These are phyloP conservation scores for Notolabrus celidotus DNA, from an alignment of 2,797 vertebrate genomes.

Conservation along the genomic window DNA sequence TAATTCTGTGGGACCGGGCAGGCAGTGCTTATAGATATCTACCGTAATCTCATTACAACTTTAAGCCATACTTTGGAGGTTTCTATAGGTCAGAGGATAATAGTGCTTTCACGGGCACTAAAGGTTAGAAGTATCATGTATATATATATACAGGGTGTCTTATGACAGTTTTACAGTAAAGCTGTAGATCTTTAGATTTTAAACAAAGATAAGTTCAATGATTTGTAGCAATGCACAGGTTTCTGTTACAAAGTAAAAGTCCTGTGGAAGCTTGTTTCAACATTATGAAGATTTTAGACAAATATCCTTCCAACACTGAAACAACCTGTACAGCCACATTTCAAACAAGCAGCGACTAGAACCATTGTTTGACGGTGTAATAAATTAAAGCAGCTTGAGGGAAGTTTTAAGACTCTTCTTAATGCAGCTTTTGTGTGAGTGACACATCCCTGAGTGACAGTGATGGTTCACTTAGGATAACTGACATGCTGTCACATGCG, in stretches of 20 bases:
- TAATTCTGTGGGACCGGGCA: constrained; percentile 68
- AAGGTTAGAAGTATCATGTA: neutral
- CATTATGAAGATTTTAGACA: constrained; percentile 14
- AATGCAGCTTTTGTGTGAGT: constrained; percentile 2
- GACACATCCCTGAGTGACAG: constrained; percentile 16
- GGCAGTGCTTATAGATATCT: constrained; percentile 76
- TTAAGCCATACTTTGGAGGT: constrained; percentile 79
- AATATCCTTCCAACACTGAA: constrained; percentile 40
- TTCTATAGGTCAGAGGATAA: constrained; percentile 63
- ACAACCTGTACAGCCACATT: constrained; percentile 65
- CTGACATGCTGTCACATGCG: constrained; percentile 4
- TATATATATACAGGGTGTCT: neutral
- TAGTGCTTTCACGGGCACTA: constrained; percentile 34
- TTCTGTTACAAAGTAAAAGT: constrained; percentile 4
- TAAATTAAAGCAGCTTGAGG: constrained; percentile 37
- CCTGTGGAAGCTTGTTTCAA: constrained; percentile 47
- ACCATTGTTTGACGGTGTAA: constrained; percentile 24
- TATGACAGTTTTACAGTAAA: neutral
- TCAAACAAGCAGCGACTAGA: constrained; percentile 62
- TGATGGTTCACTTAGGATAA: constrained; percentile 11
- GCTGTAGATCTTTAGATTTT: neutral
- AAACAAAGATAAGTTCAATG: neutral
- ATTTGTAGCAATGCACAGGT: neutral
- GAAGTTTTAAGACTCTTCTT: constrained; percentile 23
- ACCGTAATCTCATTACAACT: constrained; percentile 80